Base-by-base conservation (phyloP, 2,888 invertebrate species). In the Plutella xylostella region DNA sequence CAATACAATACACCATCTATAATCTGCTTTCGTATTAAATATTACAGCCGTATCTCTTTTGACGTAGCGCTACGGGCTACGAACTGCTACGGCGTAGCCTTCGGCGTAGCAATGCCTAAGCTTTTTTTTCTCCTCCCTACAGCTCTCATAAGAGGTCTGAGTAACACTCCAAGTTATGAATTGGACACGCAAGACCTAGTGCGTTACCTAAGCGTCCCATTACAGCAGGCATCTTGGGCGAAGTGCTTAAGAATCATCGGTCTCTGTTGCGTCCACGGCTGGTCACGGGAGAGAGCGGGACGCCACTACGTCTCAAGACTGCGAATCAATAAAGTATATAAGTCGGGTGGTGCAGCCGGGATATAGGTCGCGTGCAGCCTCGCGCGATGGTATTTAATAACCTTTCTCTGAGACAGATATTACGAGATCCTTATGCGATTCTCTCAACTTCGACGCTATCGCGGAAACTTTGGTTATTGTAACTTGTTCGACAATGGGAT, bases 251-350 rank as follows among this genome's bases (percentile, higher is more conserved):
- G 63, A 60, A 54, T 31, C 52, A 43, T 48, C 57, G 55, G 37
- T 39, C 43, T 22, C 62, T 53, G 56, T 63, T 60, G 55, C 57
- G 55, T 50, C 34, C 48, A 46, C 37, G 43, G 46, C 15, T 18
- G 45, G 48, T 50, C 51, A 51, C 50, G 51, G 49, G 71, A 57
- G 72, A 55, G 72, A 73, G 65, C 57, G 72, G 71, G 78, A 68
- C 65, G 58, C 61, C 48, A 58, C 61, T 66, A 54, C 76, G 74
- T 82, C 85, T 85, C 82, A 85, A 85, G 85, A 84, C 84, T 78
- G 66, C 73, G 85, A 85, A 85, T 85, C 85, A 83, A 85, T 85
- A 85, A 79, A 82, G 83, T 80, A 76, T 76, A 77, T 68, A 77
- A 73, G 76, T 70, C 48, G 71, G 70, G 68, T 63, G 76, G 67